Base-by-base conservation (phyloP, 1,140 invertebrate species). In the Hyphantria cunea region DNA sequence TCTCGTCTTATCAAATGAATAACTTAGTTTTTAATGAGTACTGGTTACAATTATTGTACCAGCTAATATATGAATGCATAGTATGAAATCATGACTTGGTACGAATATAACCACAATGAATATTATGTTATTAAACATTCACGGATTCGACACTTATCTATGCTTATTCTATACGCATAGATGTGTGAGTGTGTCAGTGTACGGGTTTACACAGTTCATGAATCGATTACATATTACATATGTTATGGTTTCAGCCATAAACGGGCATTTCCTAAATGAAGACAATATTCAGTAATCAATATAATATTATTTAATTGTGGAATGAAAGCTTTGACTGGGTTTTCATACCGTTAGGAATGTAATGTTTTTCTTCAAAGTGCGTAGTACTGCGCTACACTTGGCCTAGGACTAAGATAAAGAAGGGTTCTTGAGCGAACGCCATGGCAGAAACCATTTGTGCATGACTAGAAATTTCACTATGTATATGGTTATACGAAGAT, bases 71-170 rank as follows among this genome's bases (percentile, higher is more conserved):
- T 25, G 17, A 25, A 5, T 25, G 17, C 5, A 25, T 25, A 25
- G 17, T 5, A 25, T 25, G 17, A 25, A 25, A 5, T 25, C 17
- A 25, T 25, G 2, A n/a, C 17, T 25, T 25, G 17, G 5, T 3
- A 25, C 17, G 34, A 37, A 8, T 37, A 37, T 7, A 11, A 6
- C 14, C 11, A 56, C 53, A 51, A 64, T 51, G 45, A 45, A 10
- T 25, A 41, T n/a, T 39, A n/a, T 65, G 17, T 59, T 65, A 42
- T 59, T 42, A 59, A 65, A 65, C 54, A 58, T 37, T 34, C 47
- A 13, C 37, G 12, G 15, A 37, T 5, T 25, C 5, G 45, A 45
- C 32, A 11, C 6, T 39, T 11, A 25, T 32, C 32, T 15, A 42
- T n/a, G n/a, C n/a, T n/a, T n/a, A n/a, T n/a, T n/a, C 52, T 58